These are phyloP conservation scores for Rana temporaria DNA, from an alignment of 2,113 vertebrate species.

Conservation along the genomic window DNA sequence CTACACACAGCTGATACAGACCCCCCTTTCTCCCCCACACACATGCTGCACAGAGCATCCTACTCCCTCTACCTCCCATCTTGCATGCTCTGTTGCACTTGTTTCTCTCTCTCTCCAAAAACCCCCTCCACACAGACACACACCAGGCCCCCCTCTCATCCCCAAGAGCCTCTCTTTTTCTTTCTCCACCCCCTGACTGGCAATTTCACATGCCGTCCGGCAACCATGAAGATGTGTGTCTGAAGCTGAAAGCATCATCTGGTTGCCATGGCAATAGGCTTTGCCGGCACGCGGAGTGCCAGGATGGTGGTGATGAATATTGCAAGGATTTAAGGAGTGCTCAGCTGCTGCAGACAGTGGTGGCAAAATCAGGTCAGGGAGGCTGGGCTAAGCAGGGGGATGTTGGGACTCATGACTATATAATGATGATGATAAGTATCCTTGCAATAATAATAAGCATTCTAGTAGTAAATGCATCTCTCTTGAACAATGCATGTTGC, in stretches of 20 bases:
- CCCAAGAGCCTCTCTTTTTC: slow-evolving; percentile 36
- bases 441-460: background rate
- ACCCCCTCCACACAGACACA: slow-evolving; percentile 21
- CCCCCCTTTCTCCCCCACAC: background rate
- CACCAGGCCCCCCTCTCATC: slow-evolving; percentile 14
- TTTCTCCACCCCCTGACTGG: slow-evolving; percentile 64
- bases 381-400: slow-evolving; percentile 18
- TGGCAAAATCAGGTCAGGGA: slow-evolving; percentile 48
- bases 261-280: slow-evolving; percentile 84
- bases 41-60: background rate
- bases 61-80: slow-evolving; percentile 6
- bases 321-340: slow-evolving; percentile 37
- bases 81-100: background rate
- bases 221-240: slow-evolving; percentile 58
- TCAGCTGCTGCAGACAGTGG: slow-evolving; percentile 34
- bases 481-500: background rate
- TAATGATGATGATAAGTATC: slow-evolving; percentile 26
- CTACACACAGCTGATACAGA: slow-evolving; percentile 39
- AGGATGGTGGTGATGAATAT: slow-evolving; percentile 62
- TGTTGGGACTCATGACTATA: background rate
- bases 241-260: slow-evolving; percentile 63
- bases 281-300: slow-evolving; percentile 75
- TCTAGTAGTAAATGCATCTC: background rate
- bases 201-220: slow-evolving; percentile 62
- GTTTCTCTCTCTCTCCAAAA: background rate